A percentile compares a stretch with the other conserved stretches of the same genome.
Evolutionary conservation across 2,797 vertebrate species (phyloP).

Genomic region (Hydrocynus forskahlii): DNA sequence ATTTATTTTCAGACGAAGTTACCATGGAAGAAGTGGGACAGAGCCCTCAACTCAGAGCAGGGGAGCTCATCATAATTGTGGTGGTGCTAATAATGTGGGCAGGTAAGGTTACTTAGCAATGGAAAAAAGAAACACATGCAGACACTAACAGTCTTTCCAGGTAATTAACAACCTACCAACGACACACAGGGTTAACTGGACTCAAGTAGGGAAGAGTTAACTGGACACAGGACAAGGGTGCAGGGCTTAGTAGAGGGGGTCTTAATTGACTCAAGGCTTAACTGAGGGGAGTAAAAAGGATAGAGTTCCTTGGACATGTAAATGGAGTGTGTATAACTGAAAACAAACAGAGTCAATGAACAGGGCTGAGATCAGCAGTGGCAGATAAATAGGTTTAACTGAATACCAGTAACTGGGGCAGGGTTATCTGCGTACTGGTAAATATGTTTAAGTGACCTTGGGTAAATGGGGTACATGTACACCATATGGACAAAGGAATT

Average conservation of each 20-base stretch:
- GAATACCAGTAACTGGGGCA: background rate
- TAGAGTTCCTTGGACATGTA: too few species aligned
- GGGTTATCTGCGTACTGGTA: background rate
- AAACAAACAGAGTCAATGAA: too few species aligned
- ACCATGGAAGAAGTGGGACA: slow-evolving; percentile 93
- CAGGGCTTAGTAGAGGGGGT: too few species aligned
- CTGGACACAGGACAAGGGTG: too few species aligned
- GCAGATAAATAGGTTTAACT: too few species aligned
- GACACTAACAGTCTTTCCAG: background rate
- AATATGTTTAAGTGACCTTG: background rate
- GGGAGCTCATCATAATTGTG: slow-evolving; percentile 94
- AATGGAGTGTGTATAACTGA: too few species aligned
- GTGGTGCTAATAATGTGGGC: slow-evolving; percentile 98
- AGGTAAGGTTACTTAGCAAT: slow-evolving; percentile 75
- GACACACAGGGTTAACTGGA: background rate
- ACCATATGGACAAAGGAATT: too few species aligned
- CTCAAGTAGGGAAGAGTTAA: too few species aligned
- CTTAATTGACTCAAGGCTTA: too few species aligned
- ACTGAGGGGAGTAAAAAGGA: too few species aligned
- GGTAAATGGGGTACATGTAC: background rate
- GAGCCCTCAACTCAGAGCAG: slow-evolving; percentile 86
- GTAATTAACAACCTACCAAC: background rate
- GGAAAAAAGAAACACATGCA: too few species aligned
- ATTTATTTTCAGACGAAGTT: slow-evolving; percentile 85
- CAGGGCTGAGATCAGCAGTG: too few species aligned